Evolutionary conservation across 2,113 vertebrate species (phyloP).

Genomic region (Antidorcas marsupialis): DNA sequence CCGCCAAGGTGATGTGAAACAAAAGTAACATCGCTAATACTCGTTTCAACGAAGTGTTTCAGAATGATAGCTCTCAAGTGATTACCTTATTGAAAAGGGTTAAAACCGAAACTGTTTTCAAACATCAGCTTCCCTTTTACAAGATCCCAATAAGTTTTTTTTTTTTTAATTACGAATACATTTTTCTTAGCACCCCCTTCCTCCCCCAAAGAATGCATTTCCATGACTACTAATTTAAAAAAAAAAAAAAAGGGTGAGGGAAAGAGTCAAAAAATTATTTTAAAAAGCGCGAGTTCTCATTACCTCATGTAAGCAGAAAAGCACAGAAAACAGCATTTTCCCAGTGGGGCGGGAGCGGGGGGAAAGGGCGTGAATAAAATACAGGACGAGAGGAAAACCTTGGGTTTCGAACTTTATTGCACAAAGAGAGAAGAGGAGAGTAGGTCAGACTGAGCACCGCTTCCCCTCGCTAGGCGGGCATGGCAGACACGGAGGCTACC

Average conservation of each 20-base stretch:
- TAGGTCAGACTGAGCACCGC: conserved; percentile 32
- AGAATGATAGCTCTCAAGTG: conserved; percentile 17
- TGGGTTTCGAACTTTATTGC: conserved; percentile 75
- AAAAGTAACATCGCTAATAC: neutral
- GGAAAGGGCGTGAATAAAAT: conserved; percentile 53
- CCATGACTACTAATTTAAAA: conserved; percentile 33
- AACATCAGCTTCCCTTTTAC: conserved; percentile 68
- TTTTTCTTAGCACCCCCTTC: conserved; percentile 30
- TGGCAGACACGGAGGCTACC: neutral
- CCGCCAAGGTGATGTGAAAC: conserved; percentile 14
- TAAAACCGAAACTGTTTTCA: conserved; percentile 71
- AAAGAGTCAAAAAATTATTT: neutral
- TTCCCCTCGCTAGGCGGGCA: neutral
- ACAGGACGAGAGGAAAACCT: conserved; percentile 64
- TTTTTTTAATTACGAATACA: neutral
- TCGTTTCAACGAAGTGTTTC: conserved; percentile 35
- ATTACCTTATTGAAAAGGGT: conserved; percentile 57
- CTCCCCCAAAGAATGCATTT: conserved; percentile 45
- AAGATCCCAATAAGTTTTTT: conserved; percentile 39
- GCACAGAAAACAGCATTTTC: conserved; percentile 23
- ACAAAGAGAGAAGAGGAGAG: conserved; percentile 51
- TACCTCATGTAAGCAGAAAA: neutral
- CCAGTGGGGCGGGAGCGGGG: neutral
- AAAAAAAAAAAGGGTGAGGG: neutral
- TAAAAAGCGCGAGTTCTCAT: neutral